Conservation (phyloP, 2,113 vertebrate genomes). For the Amazona guildingii region DNA sequence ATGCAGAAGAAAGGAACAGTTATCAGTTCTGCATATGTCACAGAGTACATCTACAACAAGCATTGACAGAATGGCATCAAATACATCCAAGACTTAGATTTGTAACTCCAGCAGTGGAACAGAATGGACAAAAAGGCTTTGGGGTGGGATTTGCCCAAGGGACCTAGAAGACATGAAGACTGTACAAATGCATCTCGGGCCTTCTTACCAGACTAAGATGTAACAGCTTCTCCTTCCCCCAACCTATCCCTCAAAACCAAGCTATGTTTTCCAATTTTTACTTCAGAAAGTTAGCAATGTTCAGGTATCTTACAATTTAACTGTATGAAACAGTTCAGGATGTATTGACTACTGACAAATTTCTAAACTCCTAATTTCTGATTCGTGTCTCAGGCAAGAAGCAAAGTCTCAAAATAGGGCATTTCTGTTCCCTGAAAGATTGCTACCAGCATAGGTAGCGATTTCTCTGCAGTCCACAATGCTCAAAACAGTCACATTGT, state of each 20-base stretch:
- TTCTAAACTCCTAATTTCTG: not conserved
- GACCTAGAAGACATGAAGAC: accelerated
- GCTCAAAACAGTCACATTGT: not conserved
- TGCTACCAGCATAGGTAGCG: accelerated
- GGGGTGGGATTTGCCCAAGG: not conserved
- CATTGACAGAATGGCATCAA: not conserved
- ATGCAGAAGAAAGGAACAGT: not conserved
- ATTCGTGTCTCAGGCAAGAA: not conserved
- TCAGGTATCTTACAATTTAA: not conserved
- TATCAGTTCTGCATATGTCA: not conserved
- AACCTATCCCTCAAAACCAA: not conserved
- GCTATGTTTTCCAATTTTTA: not conserved
- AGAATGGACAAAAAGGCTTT: not conserved
- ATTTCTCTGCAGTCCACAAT: not conserved
- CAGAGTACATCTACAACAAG: not conserved
- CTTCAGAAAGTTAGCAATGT: not conserved
- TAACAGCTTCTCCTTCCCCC: not conserved
- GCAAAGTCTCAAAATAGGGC: not conserved
- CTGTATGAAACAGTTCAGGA: not conserved
- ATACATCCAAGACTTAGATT: not conserved
- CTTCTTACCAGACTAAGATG: not conserved
- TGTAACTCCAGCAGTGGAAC: not conserved
- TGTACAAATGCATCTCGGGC: not conserved
- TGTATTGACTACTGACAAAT: not conserved
- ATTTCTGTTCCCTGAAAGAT: not conserved